Evolutionary conservation across 1,140 invertebrate species (phyloP), one percentile per base, ranked within the genome.

Genomic region (Macrobrachium nipponense): DNA sequence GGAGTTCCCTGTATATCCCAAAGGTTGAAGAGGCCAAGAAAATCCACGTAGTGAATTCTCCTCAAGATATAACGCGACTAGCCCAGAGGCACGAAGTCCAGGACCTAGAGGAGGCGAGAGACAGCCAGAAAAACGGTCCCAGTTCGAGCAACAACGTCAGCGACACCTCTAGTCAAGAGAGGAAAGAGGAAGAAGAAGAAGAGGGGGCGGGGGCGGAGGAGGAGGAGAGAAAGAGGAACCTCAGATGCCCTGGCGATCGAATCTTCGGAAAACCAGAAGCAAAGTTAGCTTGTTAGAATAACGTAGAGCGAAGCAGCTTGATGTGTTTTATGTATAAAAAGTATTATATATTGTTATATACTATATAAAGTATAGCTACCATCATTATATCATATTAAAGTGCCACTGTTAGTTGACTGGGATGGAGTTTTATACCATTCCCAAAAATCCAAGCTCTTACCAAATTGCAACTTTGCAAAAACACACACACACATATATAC

Each of bases 1-100:
- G 84, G 23, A 36, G 75, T 7, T 17, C 66, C 8, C 66, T 86
- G 66, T 86, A 80, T 44, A 73, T 80, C 23, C 84, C 84, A 11
- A 80, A 79, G 59, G 84, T 86, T 36, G 84, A 86, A 20, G 84
- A 86, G 3, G 84, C 80, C 27, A 86, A 86, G 84, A 80, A 80
- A 20, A 86, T 86, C 51, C 66, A 80, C 27, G 84, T 86, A 10
- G 36, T 62, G 5, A 62, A 62, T 58, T n/a, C 68, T n/a, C 43
- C 51, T 11, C 77, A 75, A 27, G 68, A 86, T 12, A 44, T 64
- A 6, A n/a, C 36, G 10, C 23, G 61, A 17, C 15, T 51, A 12
- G 6, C 60, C 27, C n/a, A 83, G 73, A 77, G 60, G 62, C 51
- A 64, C 59, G 27, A 20, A n/a, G 77, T 73, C 76, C 62, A 73